Base-by-base conservation (phyloP, 92 coral and sea anemone genomes). In the Actinostola sp. region DNA sequence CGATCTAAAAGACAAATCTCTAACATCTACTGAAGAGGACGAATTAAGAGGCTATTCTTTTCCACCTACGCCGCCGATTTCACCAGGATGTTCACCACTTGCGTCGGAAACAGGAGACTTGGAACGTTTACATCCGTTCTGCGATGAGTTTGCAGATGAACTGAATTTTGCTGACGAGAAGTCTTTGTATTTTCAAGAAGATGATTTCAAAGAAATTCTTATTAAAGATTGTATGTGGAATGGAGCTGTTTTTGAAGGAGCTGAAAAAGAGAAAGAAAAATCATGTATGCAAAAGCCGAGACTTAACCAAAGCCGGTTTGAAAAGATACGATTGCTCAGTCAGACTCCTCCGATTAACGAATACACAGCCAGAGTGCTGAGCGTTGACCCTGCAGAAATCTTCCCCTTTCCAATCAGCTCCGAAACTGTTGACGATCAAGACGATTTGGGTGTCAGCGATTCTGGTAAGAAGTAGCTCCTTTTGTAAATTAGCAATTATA, bases 191-290 rank as follows among this genome's bases (percentile, higher is more conserved):
- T 88, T 85, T 58, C 92, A 87, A 66, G 84, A 85, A 36, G 84
- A 86, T 25, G 95, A 95, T 77, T 87, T 95, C 55, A 92, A 88
- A 58, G 93, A 89, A 75, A 95, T 95, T 77, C 85, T 95, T 45
- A 95, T 95, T 42, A 95, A 90, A 69, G 99, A 95, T 76, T 95
- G 99, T 72, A 95, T 95, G 99, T 95, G 99, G 99, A 95, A 92
- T 59, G 99, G 99, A n/a, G 88, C 83, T 32, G 90, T 87, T 8
- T 89, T 86, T 67, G 94, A 86, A 45, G 88, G 71, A 25, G 36
- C 73, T 20, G 86, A 78, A 53, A 80, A 51, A 21, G 78, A 73
- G 71, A 44, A 65, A 27, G 70, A 62, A 14, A 55, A 38, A 52
- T 84, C 81, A 67, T 59, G 63, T 44, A 46, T 72, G 42, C 80